Evolutionary conservation across 2,888 invertebrate genomes (phyloP).

Genomic region (Trachelus troglodyta): DNA sequence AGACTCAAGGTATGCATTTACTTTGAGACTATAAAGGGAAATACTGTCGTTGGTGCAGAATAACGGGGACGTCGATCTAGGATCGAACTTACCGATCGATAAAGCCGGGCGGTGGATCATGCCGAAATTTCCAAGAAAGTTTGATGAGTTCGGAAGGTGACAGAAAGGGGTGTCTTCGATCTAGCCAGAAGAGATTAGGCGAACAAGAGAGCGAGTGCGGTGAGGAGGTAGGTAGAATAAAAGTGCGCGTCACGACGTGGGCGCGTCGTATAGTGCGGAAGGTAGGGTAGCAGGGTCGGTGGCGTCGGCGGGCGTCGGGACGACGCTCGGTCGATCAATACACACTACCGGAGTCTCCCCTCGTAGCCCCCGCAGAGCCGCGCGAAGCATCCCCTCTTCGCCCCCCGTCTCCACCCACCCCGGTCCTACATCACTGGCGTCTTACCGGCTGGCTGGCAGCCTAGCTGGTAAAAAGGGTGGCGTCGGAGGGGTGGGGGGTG

Average conservation of each 20-base stretch:
- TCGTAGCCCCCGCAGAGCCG: conserved; percentile 9
- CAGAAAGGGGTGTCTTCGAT: not conserved
- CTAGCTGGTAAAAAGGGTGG: conserved; percentile 8
- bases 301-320: conserved; percentile 40
- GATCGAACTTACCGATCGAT: not conserved
- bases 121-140: not conserved
- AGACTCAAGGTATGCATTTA: conserved; percentile 27
- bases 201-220: not conserved
- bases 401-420: conserved; percentile 11
- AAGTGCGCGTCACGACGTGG: conserved; percentile 10
- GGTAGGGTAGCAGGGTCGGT: conserved; percentile 28
- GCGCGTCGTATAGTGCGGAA: conserved; percentile 19
- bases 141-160: not conserved
- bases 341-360: conserved; percentile 47
- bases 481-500: conserved; percentile 6
- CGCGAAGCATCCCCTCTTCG: conserved; percentile 9
- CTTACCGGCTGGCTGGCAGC: conserved; percentile 30
- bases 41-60: not conserved
- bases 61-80: not conserved
- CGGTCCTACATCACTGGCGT: conserved; percentile 18
- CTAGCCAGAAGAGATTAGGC: conserved; percentile 2
- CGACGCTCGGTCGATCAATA: conserved; percentile 60
- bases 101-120: not conserved
- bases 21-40: not conserved
- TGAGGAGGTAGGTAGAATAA: not conserved